Percentiles rank a stretch among this genome's conserved stretches.
Evolutionary conservation across 2,888 invertebrate species (phyloP).

Genomic region (Athetis lepigone): DNA sequence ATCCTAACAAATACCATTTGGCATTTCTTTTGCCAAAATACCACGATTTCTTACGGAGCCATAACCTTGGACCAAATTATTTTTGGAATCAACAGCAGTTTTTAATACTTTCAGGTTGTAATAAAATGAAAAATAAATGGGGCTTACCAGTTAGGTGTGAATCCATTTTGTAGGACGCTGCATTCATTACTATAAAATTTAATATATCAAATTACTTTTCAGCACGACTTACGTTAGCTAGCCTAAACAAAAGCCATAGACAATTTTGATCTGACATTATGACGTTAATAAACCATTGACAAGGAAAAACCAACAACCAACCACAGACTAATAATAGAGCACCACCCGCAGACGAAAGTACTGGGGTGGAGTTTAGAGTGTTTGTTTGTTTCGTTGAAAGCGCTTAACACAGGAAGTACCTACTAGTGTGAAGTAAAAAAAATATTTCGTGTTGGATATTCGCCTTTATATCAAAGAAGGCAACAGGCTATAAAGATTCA

Average conservation of each 20-base stretch:
- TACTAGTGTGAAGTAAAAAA: too few relatives aligned
- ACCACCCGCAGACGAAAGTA: too few relatives aligned
- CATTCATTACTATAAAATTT: constrained; percentile 60
- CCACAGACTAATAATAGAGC: not conserved
- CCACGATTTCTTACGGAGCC: constrained; percentile 7
- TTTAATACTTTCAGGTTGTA: not conserved
- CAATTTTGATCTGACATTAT: constrained; percentile 10
- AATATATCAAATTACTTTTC: constrained; percentile 67
- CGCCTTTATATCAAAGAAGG: too few relatives aligned
- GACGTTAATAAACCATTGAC: not conserved
- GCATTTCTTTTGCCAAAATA: constrained; percentile 9
- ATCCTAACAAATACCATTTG: not conserved
- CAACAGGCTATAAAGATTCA: too few relatives aligned
- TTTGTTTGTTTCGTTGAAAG: too few relatives aligned
- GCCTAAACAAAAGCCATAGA: constrained; percentile 45
- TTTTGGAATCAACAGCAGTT: constrained; percentile 31
- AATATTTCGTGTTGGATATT: too few relatives aligned
- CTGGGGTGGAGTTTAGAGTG: too few relatives aligned
- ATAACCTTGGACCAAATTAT: constrained; percentile 49
- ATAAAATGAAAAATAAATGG: not conserved
- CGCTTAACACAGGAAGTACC: too few relatives aligned
- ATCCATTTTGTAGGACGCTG: constrained; percentile 76
- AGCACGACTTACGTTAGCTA: constrained; percentile 7
- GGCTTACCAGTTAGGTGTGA: constrained; percentile 79
- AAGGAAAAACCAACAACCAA: not conserved